phyloP scores from a whole-genome alignment of 2,113 vertebrate species.

The Grantiella picta region DNA sequence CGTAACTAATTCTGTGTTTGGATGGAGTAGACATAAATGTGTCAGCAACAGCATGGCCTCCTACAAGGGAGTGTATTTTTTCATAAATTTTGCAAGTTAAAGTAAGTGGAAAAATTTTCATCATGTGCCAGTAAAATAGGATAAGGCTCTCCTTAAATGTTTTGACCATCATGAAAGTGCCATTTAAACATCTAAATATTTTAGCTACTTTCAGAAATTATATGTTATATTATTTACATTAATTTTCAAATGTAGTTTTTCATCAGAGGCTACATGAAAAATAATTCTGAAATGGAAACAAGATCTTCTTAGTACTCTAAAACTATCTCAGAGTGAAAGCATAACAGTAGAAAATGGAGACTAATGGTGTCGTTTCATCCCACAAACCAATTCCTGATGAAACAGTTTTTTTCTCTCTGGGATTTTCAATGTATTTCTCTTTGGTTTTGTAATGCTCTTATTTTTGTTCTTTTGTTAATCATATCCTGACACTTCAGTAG shows the following conservation, averaged over 20 bases:
- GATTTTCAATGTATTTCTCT: neutral
- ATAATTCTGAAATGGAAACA: neutral
- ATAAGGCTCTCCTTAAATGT: neutral
- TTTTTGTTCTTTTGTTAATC: neutral
- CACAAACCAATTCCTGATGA: neutral
- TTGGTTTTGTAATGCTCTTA: neutral
- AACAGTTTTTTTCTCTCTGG: neutral
- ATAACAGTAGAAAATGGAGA: neutral
- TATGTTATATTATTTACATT: neutral
- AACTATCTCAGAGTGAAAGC: neutral
- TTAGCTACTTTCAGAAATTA: neutral
- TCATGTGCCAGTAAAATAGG: neutral
- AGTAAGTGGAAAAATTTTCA: neutral
- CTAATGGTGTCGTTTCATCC: neutral
- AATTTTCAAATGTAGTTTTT: neutral
- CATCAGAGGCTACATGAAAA: neutral
- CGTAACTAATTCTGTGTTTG: slow-evolving; percentile 9
- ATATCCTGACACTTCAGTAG: neutral
- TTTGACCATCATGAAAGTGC: neutral
- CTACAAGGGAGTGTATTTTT: neutral
- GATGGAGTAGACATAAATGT: slow-evolving; percentile 5
- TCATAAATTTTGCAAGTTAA: neutral
- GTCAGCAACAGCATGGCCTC: neutral
- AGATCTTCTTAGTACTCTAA: neutral
- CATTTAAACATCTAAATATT: neutral